Base-by-base conservation (phyloP, 2,888 invertebrate species). In the Tholera decimalis region DNA sequence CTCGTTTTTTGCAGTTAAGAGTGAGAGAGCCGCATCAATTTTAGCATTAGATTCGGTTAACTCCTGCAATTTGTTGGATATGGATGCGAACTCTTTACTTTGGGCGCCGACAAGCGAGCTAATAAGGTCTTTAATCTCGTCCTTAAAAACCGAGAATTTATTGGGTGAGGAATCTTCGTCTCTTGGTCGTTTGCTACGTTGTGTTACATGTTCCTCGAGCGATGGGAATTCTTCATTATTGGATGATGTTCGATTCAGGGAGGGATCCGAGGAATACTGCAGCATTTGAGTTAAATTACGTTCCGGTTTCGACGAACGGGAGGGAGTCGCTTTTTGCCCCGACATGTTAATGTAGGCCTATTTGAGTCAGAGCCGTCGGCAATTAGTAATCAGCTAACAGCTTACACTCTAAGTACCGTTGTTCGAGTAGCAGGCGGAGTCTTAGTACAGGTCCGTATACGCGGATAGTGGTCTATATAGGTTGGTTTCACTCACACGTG, bases 171-270 rank as follows among this genome's bases (percentile, higher is more conserved):
- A 53, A 39, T 8, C n/a, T 39, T 56, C 56, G 9, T 35, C 56
- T 56, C 56, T 46, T 35, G 56, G 56, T 11, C 56, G 55, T 55
- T 53, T 53, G n/a, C n/a, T n/a, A n/a, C n/a, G n/a, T n/a, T n/a
- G n/a, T n/a, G n/a, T n/a, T n/a, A n/a, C n/a, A n/a, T 53, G 26
- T n/a, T 53, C 53, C n/a, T 26, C 18, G 39, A 26, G 39, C 18
- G 18, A 28, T 6, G 53, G 39, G 4, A 53, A 39, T 53, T 5
- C 39, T n/a, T 39, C 53, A 41, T 18, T 53, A 39, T 26, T 53
- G 4, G 13, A 8, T 35, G 50, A 7, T 22, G 22, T 50, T 50
- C 22, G 18, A 22, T 50, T 22, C 7, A 33, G 3, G 33, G 33
- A 33, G 33, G 33, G 33, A 13, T 33, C 33, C 1, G 33, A 33